Evolutionary conservation across 2,113 vertebrate species (phyloP), one percentile per base, ranked within the genome.

Genomic region (Hydrolagus affinis): DNA sequence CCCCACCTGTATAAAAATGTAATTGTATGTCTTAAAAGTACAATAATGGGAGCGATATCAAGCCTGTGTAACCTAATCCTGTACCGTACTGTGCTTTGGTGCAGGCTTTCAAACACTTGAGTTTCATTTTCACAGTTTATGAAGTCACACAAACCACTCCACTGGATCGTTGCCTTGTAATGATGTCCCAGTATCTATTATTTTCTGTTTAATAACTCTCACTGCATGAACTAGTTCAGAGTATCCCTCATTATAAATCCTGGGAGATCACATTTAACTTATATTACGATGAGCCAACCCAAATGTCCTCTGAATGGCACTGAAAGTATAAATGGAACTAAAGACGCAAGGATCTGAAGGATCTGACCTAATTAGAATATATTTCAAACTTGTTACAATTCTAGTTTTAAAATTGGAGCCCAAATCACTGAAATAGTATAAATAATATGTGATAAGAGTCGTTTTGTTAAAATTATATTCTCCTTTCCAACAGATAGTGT

Each of bases 161-260:
- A 32, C 21, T 75, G 66, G 10, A 66, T 30, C 64, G 62, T 83
- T 57, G 60, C 11, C 44, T 44, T 44, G 44, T 44, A 1, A 44
- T 44, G 44, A 10, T 21, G 66, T 10, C 15, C 25, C 19, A 17
- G 23, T 83, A 78, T 78, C 21, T 66, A 19, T 75, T 56, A 75
- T 83, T 68, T 17, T 66, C 78, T 32, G 30, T 83, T 83, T 66
- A 80, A 62, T 80, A 68, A 66, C 66, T 83, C 62, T 83, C 62
- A 6, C 30, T 21, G 21, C 28, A 83, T 19, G 0, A 66, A 80
- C 11, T 23, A 12, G 28, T 25, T 62, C 15, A 17, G 28, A 25
- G 57, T 57, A 80, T 12, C 28, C 62, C 8, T 66, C 62, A 66
- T 75, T 75, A 3, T 30, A 83, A 83, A 83, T 66, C 28, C 28